Conservation (phyloP, 2,888 invertebrate genomes). For the Tryphoninae sp. region DNA sequence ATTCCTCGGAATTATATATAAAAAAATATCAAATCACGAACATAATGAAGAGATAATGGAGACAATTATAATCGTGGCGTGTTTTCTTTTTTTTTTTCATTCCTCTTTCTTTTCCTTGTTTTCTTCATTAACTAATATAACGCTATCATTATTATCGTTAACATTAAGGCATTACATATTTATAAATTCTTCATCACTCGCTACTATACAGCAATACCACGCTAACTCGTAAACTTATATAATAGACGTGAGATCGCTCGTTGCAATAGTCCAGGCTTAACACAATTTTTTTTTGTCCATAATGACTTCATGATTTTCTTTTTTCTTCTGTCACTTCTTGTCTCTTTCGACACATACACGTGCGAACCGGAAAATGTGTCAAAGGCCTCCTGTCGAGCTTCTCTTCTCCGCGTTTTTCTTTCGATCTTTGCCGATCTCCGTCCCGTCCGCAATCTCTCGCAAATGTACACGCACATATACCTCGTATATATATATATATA, state of each 20-base stretch:
- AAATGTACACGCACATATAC: slow-evolving; percentile 2
- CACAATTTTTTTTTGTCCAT: slow-evolving; percentile 58
- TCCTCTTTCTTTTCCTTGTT: slow-evolving; percentile 27
- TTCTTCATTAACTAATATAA: slow-evolving; percentile 75
- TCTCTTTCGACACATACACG: slow-evolving; percentile 24
- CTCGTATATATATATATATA: slow-evolving; percentile 1
- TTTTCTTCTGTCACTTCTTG: slow-evolving; percentile 37
- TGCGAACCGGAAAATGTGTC: slow-evolving; percentile 1
- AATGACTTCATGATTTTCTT: slow-evolving; percentile 36
- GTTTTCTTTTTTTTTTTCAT: slow-evolving; percentile 35
- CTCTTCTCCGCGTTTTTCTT: neutral
- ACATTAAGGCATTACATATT: slow-evolving; percentile 81
- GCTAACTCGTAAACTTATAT: slow-evolving; percentile 77
- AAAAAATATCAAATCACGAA: slow-evolving; percentile 78
- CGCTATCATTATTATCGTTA: slow-evolving; percentile 80
- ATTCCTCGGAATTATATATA: slow-evolving; percentile 66
- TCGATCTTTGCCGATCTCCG: slow-evolving; percentile 1
- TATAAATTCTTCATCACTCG: slow-evolving; percentile 77
- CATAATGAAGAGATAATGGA: slow-evolving; percentile 74
- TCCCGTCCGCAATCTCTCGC: neutral
- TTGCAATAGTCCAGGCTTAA: slow-evolving; percentile 80
- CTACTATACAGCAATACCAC: slow-evolving; percentile 78
- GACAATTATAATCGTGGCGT: slow-evolving; percentile 70
- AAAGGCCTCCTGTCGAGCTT: slow-evolving; percentile 60
- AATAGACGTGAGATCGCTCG: slow-evolving; percentile 81